These are phyloP conservation scores for Holothuria leucospilota DNA, from an alignment of 53 echinoderm and acorn worm species.

Conservation along the genomic window DNA sequence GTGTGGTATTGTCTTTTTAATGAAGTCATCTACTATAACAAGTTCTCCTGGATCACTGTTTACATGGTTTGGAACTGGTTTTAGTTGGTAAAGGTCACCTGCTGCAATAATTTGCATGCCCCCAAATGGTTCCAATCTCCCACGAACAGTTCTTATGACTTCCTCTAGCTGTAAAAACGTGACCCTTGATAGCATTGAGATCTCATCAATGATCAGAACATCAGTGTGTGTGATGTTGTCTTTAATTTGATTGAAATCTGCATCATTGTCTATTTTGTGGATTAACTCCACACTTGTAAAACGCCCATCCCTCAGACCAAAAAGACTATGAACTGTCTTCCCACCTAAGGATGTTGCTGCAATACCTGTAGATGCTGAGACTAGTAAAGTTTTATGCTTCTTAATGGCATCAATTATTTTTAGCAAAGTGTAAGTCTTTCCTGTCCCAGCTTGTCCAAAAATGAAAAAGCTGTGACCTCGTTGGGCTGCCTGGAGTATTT, in stretches of 20 bases:
- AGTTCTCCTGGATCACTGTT: constrained; percentile 13
- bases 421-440: not conserved
- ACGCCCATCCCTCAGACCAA: not conserved
- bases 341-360: not conserved
- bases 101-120: constrained; percentile 18
- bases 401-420: not conserved
- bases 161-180: not conserved
- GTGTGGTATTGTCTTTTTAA: not conserved
- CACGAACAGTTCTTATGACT: not conserved
- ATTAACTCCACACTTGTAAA: not conserved
- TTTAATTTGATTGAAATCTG: not conserved
- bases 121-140: not conserved
- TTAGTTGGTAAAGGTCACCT: constrained; percentile 7
- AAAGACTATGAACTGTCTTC: not conserved
- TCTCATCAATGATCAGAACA: constrained; percentile 7
- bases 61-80: not conserved
- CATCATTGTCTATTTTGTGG: not conserved
- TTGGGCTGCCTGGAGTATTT: not conserved
- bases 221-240: not conserved
- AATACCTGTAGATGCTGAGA: not conserved
- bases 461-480: not conserved
- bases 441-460: not conserved
- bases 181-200: constrained; percentile 9
- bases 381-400: not conserved
- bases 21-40: not conserved